A percentile compares a stretch with the other conserved stretches of the same genome.
Conservation (phyloP, 2,797 vertebrate genomes). For the Diglossa cyanea region DNA sequence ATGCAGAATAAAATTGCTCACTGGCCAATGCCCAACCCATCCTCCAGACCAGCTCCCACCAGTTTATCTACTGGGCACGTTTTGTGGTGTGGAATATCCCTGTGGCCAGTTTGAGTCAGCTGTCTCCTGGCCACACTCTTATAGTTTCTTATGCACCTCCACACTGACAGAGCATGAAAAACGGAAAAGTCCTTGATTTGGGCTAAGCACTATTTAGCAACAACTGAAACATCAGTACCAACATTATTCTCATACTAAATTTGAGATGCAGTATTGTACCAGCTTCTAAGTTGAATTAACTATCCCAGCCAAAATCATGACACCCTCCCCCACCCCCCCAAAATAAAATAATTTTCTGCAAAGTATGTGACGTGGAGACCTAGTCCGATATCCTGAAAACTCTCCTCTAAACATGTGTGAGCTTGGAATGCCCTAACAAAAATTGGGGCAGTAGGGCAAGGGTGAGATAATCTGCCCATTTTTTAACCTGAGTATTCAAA, state of each 20-base stretch:
- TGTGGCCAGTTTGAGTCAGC: neutral
- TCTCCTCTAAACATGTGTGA: fast-evolving
- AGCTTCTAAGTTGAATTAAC: neutral
- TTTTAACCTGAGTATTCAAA: neutral
- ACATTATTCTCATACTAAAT: neutral
- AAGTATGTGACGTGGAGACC: neutral
- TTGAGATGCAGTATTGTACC: too few species aligned
- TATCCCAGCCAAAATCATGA: neutral
- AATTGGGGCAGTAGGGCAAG: neutral
- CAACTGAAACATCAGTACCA: neutral
- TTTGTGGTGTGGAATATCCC: neutral
- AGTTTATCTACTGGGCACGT: neutral
- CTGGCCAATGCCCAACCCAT: neutral
- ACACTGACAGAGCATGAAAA: neutral
- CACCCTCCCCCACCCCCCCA: fast-evolving
- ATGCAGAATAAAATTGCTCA: too few species aligned
- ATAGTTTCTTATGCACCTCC: neutral
- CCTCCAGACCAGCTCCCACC: neutral
- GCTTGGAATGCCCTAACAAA: neutral
- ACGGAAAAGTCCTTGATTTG: neutral
- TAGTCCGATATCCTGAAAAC: neutral
- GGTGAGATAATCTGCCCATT: neutral
- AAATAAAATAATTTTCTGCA: neutral
- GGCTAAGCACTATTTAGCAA: neutral
- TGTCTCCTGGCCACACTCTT: neutral